Base-by-base conservation (phyloP, 2,888 invertebrate species). In the Schrankia costaestrigalis region DNA sequence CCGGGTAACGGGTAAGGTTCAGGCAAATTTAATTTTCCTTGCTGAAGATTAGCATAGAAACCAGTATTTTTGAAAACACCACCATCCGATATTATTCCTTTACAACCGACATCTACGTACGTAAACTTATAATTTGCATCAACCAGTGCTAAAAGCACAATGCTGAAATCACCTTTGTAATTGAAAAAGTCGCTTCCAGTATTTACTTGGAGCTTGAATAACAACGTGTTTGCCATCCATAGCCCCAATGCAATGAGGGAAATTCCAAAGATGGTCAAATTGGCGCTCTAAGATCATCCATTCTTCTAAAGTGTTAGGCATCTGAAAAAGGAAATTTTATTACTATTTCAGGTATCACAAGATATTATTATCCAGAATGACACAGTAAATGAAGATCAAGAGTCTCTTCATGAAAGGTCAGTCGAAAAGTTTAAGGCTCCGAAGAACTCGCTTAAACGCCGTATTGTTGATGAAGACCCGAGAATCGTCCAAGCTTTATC, bases 351-450 rank as follows among this genome's bases (percentile, higher is more conserved):
- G n/a, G n/a, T n/a, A n/a, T n/a, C n/a, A n/a, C n/a, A n/a, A n/a
- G n/a, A n/a, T n/a, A n/a, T n/a, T n/a, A n/a, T n/a, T n/a, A n/a
- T n/a, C n/a, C n/a, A n/a, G n/a, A n/a, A n/a, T n/a, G n/a, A n/a
- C n/a, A n/a, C n/a, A n/a, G n/a, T n/a, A n/a, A n/a, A n/a, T n/a
- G n/a, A n/a, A n/a, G n/a, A n/a, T n/a, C n/a, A n/a, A n/a, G n/a
- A n/a, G n/a, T 32, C 36, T 23, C 23, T 11, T 23, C 7, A 32
- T 26, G 43, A 44, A 33, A 40, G 18, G 33, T 31, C 37, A 46
- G 44, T 49, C 42, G 38, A 49, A 46, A 46, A 49, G 36, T 49
- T 52, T 39, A 40, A 52, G 44, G 49, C 35, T 49, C 44, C 48
- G 34, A 49, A 48, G 41, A 49, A 46, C 44, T 46, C 35, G 36